Evolutionary conservation across 2,797 vertebrate species (phyloP).

Genomic region (Neoniphon sammara): DNA sequence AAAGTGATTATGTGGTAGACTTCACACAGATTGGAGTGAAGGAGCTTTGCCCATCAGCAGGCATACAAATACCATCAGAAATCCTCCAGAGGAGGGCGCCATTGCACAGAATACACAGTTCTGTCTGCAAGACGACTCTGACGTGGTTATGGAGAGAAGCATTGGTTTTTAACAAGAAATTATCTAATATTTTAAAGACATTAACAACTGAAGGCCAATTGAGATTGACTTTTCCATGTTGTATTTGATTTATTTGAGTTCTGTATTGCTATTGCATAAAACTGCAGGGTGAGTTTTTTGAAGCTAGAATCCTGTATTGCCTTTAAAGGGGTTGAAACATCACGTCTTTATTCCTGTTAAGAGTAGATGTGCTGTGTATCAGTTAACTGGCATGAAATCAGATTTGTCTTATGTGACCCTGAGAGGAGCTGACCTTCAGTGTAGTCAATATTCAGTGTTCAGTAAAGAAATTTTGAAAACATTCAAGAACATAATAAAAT

Average conservation of each 20-base stretch:
- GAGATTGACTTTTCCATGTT: neutral
- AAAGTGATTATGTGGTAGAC: neutral
- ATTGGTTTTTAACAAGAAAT: neutral
- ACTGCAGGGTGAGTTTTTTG: neutral
- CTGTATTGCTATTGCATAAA: neutral
- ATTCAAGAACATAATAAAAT: neutral
- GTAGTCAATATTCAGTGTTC: neutral
- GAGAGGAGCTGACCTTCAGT: neutral
- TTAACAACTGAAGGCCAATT: no score
- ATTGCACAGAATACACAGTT: conserved; percentile 23
- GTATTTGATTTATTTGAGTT: neutral
- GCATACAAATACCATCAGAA: neutral
- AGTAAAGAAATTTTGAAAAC: neutral
- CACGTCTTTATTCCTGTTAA: neutral
- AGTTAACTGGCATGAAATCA: neutral
- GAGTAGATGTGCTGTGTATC: neutral
- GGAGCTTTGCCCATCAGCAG: neutral
- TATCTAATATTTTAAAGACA: no score
- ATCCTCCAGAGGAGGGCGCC: conserved; percentile 58
- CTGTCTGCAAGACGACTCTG: neutral
- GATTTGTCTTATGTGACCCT: neutral
- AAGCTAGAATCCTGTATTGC: neutral
- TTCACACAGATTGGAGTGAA: neutral
- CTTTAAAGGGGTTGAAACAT: neutral
- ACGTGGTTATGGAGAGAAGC: neutral